Evolutionary conservation across 2,888 invertebrate genomes (phyloP), one percentile per base, ranked within the genome.

Genomic region (Lasioglossum pauxillum): DNA sequence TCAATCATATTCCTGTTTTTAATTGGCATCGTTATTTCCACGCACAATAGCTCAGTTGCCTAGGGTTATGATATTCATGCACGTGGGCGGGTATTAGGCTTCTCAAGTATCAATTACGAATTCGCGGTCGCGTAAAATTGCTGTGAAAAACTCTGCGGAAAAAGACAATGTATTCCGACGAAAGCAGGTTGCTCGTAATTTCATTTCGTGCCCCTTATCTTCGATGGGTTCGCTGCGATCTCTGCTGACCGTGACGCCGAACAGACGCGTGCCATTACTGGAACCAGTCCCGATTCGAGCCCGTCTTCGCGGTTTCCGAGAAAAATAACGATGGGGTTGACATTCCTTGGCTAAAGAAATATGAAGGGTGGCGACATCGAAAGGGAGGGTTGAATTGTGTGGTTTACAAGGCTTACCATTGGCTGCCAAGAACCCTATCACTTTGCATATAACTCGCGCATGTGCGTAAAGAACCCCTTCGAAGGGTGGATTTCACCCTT

Each of bases 361-460:
- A 41, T 4, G 23, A 69, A 69, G 69, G 35, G 35, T 38, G 53
- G 53, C n/a, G 31, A 53, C 10, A 53, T 10, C 35, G 4, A 27
- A 35, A 64, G 27, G 64, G 73, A 71, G 82, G 86, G 80, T 67
- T 8, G 53, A 69, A 64, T 41, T 31, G 31, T 53, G 14, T 53
- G 14, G 16, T 86, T 86, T 75, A 82, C 73, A 82, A 82, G 69
- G 41, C 16, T 41, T 38, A 14, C 71, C 49, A 90, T 86, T 90
- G 87, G 83, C 60, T 31, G 69, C 49, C 49, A 31, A 10, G n/a
- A 81, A 81, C 75, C 83, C 75, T 84, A 77, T 57, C 77, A 44
- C 74, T 90, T 91, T 90, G 87, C 85, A 87, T 86, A 80, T 73
- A 38, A 72, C 46, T 23, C 35, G 89, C 89, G 90, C 90, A 91